Percentiles rank a stretch among this genome's conserved stretches.
Conservation (phyloP, 2,888 invertebrate species). For the Harmothoe impar region DNA sequence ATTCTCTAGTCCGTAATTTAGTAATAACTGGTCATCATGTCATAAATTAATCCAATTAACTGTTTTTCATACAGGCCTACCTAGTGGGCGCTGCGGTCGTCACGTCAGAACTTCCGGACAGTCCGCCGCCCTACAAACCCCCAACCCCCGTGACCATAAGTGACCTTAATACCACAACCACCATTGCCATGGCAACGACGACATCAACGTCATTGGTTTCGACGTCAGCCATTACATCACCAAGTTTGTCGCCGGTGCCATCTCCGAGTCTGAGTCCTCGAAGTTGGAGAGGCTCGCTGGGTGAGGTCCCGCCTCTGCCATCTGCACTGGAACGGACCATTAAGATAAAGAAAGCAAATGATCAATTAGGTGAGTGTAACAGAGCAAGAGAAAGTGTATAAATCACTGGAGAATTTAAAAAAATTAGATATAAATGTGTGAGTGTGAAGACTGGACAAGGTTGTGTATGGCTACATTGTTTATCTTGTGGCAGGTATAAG, state of each 20-base stretch:
- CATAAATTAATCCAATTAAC: too few species aligned
- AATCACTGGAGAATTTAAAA: neutral
- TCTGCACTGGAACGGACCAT: constrained; percentile 85
- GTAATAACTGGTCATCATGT: too few species aligned
- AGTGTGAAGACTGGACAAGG: too few species aligned
- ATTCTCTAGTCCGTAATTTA: too few species aligned
- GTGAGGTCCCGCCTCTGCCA: constrained; percentile 82
- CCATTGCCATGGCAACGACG: constrained; percentile 34
- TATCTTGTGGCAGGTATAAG: too few species aligned
- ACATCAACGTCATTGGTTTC: constrained; percentile 60
- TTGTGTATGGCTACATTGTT: too few species aligned
- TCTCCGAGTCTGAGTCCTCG: constrained; percentile 72
- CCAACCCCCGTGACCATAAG: constrained; percentile 64
- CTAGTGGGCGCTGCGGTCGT: constrained; percentile 18
- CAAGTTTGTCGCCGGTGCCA: constrained; percentile 65
- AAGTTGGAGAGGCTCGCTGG: constrained; percentile 57
- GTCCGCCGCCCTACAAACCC: constrained; percentile 60
- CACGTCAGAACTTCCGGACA: constrained; percentile 41
- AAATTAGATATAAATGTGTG: too few species aligned
- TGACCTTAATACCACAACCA: constrained; percentile 68
- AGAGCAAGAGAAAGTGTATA: too few species aligned
- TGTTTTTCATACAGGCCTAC: constrained; percentile 23
- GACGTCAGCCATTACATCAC: constrained; percentile 62
- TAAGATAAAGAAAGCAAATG: constrained; percentile 85
- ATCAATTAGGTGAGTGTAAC: constrained; percentile 85